phyloP scores from a whole-genome alignment of 2,797 vertebrate species.

The Thalassophryne amazonica region DNA sequence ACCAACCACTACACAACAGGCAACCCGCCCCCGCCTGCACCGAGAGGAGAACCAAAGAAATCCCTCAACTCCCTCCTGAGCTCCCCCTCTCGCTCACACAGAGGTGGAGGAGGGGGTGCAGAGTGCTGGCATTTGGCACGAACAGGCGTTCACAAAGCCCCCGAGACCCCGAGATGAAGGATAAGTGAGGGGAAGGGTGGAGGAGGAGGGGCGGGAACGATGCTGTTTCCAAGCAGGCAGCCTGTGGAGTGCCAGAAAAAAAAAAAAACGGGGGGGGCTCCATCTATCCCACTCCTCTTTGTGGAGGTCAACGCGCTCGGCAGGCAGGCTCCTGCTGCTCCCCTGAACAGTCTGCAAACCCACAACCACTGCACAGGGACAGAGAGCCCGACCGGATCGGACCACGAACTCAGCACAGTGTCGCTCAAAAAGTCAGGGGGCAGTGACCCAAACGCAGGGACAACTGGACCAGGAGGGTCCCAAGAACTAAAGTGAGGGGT shows the following conservation, averaged over 20 bases:
- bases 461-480: no score
- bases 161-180: neutral
- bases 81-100: conserved; percentile 14
- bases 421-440: no score
- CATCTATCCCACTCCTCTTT: conserved; percentile 13
- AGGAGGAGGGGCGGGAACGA: conserved; percentile 20
- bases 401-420: no score
- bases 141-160: conserved; percentile 7
- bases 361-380: no score
- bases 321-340: conserved; percentile 26
- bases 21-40: conserved; percentile 17
- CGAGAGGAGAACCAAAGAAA: conserved; percentile 45
- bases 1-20: conserved; percentile 26
- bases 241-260: conserved; percentile 49
- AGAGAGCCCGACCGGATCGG: no score
- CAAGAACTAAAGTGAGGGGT: no score
- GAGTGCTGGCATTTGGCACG: neutral
- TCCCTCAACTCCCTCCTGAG: conserved; percentile 23
- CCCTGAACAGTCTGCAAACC: conserved; percentile 22
- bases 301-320: conserved; percentile 38
- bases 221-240: conserved; percentile 57
- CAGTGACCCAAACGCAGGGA: no score
- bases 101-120: neutral
- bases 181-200: conserved; percentile 1
- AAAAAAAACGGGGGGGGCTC: conserved; percentile 22